Evolutionary conservation across 2,797 vertebrate species (phyloP).

Genomic region (Phaenicophaeus curvirostris): DNA sequence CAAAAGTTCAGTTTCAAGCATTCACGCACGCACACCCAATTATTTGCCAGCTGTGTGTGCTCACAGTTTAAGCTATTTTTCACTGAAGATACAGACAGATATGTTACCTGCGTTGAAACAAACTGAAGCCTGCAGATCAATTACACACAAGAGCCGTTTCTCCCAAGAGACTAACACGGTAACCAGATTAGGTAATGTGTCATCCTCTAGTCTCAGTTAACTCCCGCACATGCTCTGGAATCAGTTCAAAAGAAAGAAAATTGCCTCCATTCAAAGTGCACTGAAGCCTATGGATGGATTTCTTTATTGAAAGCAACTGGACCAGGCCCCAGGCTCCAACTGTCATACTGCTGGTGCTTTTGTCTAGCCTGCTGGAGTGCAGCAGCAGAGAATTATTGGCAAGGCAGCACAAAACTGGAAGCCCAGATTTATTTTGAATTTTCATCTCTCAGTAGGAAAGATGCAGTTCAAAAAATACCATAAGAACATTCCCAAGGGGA

Average conservation of each 20-base stretch:
- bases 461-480: conserved; percentile 17
- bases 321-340: neutral
- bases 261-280: neutral
- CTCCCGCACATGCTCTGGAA: conserved; percentile 10
- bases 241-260: conserved; percentile 22
- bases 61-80: conserved; percentile 9
- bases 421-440: neutral
- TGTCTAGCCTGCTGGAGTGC: neutral
- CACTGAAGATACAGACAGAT: neutral
- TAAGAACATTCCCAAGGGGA: neutral
- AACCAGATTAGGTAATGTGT: conserved; percentile 6
- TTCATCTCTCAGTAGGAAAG: neutral
- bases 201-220: conserved; percentile 19
- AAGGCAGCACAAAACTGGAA: neutral
- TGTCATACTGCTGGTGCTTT: neutral
- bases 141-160: neutral
- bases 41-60: neutral
- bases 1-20: neutral
- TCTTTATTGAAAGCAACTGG: neutral
- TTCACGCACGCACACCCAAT: neutral
- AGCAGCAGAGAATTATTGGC: neutral
- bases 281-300: neutral
- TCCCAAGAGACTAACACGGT: neutral
- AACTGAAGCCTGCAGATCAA: neutral
- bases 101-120: neutral